Evolutionary conservation across 2,113 vertebrate species (phyloP).

Genomic region (Eublepharis macularius): DNA sequence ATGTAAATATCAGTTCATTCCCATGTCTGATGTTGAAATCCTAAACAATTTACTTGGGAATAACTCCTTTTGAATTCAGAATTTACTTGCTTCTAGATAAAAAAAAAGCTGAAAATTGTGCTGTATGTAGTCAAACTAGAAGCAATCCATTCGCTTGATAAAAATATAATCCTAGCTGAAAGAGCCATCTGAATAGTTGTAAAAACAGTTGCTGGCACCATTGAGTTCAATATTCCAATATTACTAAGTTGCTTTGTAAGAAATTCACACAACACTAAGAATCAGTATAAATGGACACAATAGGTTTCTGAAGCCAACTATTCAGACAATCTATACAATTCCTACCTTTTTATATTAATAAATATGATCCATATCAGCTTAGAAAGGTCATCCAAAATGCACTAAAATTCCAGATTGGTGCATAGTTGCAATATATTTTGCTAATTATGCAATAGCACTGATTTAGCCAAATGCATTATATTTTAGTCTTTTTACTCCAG

Average conservation of each 20-base stretch:
- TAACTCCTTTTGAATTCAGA: not conserved
- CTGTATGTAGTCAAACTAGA: not conserved
- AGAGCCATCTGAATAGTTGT: not conserved
- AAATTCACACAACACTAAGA: not conserved
- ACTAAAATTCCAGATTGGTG: not conserved
- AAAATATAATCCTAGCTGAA: not conserved
- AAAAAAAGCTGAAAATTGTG: not conserved
- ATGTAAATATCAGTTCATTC: not conserved
- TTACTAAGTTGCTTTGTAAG: not conserved
- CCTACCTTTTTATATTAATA: not conserved
- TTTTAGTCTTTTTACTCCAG: not conserved
- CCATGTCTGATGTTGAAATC: not conserved
- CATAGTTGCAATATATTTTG: not conserved
- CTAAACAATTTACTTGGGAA: not conserved
- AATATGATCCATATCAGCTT: not conserved
- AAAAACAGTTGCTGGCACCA: not conserved
- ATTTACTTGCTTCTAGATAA: not conserved
- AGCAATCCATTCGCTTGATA: not conserved
- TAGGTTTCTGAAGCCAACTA: not conserved
- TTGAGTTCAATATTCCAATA: not conserved
- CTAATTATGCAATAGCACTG: not conserved
- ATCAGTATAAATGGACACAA: not conserved
- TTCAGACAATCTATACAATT: not conserved
- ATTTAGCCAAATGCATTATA: not conserved
- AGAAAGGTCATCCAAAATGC: not conserved